These are phyloP conservation scores for Achatina immaculata DNA, from an alignment of 1,140 invertebrate species.

Conservation along the genomic window DNA sequence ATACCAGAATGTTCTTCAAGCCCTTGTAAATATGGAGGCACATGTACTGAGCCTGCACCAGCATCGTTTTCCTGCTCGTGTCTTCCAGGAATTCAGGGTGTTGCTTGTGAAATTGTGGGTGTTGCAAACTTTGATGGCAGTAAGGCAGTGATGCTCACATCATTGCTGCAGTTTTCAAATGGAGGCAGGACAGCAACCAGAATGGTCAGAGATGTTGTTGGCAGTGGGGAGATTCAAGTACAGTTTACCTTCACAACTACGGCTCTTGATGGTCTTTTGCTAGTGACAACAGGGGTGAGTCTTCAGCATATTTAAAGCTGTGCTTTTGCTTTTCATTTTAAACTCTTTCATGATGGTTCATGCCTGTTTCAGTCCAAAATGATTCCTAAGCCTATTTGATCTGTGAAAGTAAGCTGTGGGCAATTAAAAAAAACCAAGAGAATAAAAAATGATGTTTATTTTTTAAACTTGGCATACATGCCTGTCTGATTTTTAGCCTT, in stretches of 20 bases:
- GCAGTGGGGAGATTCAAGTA: not conserved
- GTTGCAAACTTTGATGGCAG: conserved; percentile 44
- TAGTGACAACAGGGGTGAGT: conserved; percentile 48
- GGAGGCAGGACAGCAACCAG: not conserved
- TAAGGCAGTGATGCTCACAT: conserved; percentile 22
- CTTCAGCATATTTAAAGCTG: not conserved
- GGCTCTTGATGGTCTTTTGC: conserved; percentile 40
- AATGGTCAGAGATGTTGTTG: not conserved
- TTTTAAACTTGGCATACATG: too few relatives aligned
- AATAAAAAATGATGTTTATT: too few relatives aligned
- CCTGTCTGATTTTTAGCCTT: too few relatives aligned
- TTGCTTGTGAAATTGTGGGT: conserved; percentile 55
- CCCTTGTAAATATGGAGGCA: conserved; percentile 58
- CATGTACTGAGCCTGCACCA: conserved; percentile 68
- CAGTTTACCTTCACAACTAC: conserved; percentile 45
- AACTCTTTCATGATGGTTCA: not conserved
- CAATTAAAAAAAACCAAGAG: too few relatives aligned
- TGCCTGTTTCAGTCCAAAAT: not conserved
- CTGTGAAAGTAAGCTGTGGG: too few relatives aligned
- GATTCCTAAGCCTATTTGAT: too few relatives aligned
- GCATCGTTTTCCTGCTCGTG: conserved; percentile 45
- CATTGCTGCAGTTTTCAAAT: not conserved
- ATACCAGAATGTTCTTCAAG: conserved; percentile 52
- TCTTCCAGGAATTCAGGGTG: conserved; percentile 43
- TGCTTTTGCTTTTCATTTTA: not conserved